Percentiles rank a stretch among this genome's conserved stretches.
Conservation (phyloP, 2,797 vertebrate species). For the Chelmon rostratus region DNA sequence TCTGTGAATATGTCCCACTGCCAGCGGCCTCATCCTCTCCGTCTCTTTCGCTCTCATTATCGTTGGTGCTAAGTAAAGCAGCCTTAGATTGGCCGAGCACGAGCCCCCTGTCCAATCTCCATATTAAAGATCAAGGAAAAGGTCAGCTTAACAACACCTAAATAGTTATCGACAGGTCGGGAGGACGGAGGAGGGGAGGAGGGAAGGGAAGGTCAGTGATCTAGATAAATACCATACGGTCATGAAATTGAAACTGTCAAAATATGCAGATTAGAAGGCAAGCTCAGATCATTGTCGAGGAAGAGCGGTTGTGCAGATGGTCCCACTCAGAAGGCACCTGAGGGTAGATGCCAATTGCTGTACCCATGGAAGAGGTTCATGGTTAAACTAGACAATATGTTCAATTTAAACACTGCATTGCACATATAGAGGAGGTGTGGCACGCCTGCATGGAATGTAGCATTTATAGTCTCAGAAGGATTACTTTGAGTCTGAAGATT, state of each 20-base stretch:
- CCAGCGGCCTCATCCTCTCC: constrained; percentile 33
- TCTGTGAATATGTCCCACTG: constrained; percentile 29
- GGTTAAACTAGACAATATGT: constrained; percentile 16
- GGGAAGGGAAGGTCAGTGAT: constrained; percentile 54
- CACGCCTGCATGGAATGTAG: constrained; percentile 22
- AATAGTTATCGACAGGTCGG: constrained; percentile 64
- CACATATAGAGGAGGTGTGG: background rate
- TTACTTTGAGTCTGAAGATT: constrained; percentile 29
- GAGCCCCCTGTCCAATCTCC: constrained; percentile 64
- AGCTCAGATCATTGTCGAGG: constrained; percentile 35
- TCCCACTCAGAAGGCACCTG: constrained; percentile 17
- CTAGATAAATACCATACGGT: constrained; percentile 52
- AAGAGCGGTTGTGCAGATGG: constrained; percentile 32
- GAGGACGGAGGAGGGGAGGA: constrained; percentile 36
- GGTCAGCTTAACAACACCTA: constrained; percentile 69
- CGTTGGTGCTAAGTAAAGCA: constrained; percentile 43
- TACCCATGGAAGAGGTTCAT: background rate
- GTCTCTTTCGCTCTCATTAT: constrained; percentile 47
- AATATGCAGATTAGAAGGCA: constrained; percentile 53
- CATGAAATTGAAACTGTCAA: constrained; percentile 59
- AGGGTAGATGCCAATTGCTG: constrained; percentile 10
- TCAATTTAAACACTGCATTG: constrained; percentile 18
- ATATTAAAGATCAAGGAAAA: constrained; percentile 70
- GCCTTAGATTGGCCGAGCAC: constrained; percentile 32
- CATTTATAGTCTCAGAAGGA: constrained; percentile 12